Evolutionary conservation across 2,888 invertebrate species (phyloP).

Genomic region (Troides oblongomaculatus): DNA sequence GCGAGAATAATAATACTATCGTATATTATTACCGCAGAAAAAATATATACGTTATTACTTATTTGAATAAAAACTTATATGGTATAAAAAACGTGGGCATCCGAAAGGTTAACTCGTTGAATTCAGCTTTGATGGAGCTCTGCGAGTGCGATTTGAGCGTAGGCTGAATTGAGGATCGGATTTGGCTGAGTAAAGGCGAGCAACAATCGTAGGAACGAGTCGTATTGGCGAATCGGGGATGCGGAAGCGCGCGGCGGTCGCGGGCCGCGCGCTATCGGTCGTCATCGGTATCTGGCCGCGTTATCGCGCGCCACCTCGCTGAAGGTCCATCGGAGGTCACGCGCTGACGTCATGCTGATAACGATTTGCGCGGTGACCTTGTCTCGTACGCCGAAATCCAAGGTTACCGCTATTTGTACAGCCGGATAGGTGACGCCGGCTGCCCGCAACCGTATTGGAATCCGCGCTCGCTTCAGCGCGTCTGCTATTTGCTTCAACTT

Average conservation of each 20-base stretch:
- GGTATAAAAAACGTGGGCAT: not conserved
- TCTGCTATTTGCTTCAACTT: too few relatives aligned
- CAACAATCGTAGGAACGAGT: slow-evolving; percentile 7
- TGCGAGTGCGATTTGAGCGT: not conserved
- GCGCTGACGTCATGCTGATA: slow-evolving; percentile 77
- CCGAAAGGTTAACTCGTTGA: too few relatives aligned
- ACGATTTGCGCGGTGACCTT: slow-evolving; percentile 79
- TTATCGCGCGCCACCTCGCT: slow-evolving; percentile 74
- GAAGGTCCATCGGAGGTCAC: slow-evolving; percentile 69
- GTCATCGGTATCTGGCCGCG: slow-evolving; percentile 63
- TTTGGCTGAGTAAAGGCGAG: not conserved
- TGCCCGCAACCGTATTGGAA: slow-evolving; percentile 38
- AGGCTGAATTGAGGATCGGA: slow-evolving; percentile 5
- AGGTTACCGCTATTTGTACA: slow-evolving; percentile 78
- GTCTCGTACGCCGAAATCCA: slow-evolving; percentile 76
- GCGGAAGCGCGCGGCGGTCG: slow-evolving; percentile 39
- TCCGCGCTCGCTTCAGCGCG: slow-evolving; percentile 46
- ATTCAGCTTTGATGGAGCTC: too few relatives aligned
- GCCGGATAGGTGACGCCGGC: slow-evolving; percentile 60
- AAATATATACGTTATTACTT: not conserved
- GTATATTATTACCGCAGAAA: not conserved
- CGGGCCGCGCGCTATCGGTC: slow-evolving; percentile 59
- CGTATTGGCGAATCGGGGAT: slow-evolving; percentile 16
- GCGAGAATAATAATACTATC: not conserved
- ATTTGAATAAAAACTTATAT: too few relatives aligned